Base-by-base conservation (phyloP, 92 coral and sea anemone genomes). In the Palythoa grandiflora region DNA sequence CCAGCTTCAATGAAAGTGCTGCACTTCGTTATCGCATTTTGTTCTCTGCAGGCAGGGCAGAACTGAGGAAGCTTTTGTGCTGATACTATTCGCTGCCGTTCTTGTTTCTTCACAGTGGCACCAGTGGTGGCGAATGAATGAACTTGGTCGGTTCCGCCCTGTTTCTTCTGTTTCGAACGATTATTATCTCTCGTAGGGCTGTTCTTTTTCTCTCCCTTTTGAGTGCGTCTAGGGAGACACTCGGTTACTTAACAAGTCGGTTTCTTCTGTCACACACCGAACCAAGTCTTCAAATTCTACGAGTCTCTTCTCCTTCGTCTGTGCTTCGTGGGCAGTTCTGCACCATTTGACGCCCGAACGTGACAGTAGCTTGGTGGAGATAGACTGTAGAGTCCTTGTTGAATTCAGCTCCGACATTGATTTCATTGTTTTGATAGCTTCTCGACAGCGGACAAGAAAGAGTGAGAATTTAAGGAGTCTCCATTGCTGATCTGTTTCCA, bases 171-270 rank as follows among this genome's bases (percentile, higher is more conserved):
- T 48, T 15, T 79, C 15, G 44, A 1, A 78, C 71, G 37, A 2
- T 52, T 39, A 19, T 3, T 88, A 51, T 73, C 81, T 6, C 83
- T 88, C 1, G 61, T n/a, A 10, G 47, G 39, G 28, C 28, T 28
- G 28, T 28, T 28, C 28, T 28, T 28, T 91, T 71, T 28, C 73
- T 84, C 90, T 19, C 75, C 47, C 75, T 76, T 94, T 3, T 92
- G 66, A 3, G 91, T 89, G 47, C 89, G 89, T 2, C 89, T 93
- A 40, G 96, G 92, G 90, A 94, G 92, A 59, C 89, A 68, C 0
- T 93, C 93, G 94, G 74, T 92, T 93, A 37, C 87, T 94, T 10
- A 88, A 94, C 13, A 94, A 89, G 14, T 94, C 96, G 38, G 96
- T 90, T 47, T 94, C 94, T 65, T 84, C 77, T 71, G 60, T 89